phyloP scores from a whole-genome alignment of 2,113 vertebrate genomes.

The Dasyprocta punctata region DNA sequence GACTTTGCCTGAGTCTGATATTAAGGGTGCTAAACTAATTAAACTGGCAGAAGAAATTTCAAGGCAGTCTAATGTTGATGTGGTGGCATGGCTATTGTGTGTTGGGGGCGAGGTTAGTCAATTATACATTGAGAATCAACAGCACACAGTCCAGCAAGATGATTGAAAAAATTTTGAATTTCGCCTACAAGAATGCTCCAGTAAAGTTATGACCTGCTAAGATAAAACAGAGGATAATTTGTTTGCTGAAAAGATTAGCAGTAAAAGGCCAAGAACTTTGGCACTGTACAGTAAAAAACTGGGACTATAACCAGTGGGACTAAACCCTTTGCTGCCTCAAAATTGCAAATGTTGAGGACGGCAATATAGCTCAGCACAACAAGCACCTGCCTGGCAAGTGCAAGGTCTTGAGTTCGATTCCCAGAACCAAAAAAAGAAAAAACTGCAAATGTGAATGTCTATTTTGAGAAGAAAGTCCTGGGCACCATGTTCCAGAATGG shows the following conservation, averaged over 20 bases:
- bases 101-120: neutral
- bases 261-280: neutral
- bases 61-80: neutral
- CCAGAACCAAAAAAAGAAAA: no score
- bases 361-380: no score
- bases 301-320: neutral
- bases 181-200: neutral
- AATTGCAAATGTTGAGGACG: neutral
- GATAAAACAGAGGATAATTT: neutral
- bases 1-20: neutral
- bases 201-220: neutral
- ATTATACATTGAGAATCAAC: neutral
- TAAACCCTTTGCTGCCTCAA: neutral
- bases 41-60: neutral
- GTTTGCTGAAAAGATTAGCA: neutral
- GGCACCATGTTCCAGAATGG: neutral
- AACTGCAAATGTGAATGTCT: neutral
- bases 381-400: no score
- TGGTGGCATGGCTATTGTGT: neutral
- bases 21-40: neutral
- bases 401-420: no score
- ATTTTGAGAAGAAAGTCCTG: neutral
- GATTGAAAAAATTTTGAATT: neutral
- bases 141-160: neutral
- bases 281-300: neutral